phyloP scores from a whole-genome alignment of 2,888 invertebrate genomes.

The Coelinius sp. region DNA sequence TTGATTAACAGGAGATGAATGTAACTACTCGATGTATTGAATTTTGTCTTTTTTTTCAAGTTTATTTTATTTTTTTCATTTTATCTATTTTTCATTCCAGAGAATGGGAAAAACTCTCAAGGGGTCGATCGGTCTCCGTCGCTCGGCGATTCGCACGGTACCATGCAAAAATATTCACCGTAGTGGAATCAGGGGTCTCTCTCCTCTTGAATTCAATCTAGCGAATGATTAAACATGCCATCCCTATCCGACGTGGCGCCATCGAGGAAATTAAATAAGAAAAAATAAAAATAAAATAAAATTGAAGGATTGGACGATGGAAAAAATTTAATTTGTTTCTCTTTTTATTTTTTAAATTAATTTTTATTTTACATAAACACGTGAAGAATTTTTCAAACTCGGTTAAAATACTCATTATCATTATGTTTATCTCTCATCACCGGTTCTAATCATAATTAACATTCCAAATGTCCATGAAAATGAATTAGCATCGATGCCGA shows the following conservation, averaged over 20 bases:
- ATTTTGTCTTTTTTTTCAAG: not conserved
- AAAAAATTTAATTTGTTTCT: not conserved
- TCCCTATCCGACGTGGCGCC: constrained; percentile 44
- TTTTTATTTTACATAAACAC: not conserved
- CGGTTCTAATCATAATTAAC: constrained; percentile 17
- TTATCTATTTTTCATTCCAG: constrained; percentile 30
- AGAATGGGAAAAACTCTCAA: constrained; percentile 36
- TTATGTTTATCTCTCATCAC: not conserved
- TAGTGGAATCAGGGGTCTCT: constrained; percentile 39
- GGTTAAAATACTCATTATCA: not conserved
- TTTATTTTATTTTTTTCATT: not conserved
- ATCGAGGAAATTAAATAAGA: constrained; percentile 21
- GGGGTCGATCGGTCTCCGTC: constrained; percentile 43
- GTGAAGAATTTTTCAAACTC: not conserved
- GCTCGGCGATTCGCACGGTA: constrained; percentile 44
- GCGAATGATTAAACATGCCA: constrained; percentile 64
- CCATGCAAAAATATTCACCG: constrained; percentile 61
- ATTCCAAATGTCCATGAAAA: constrained; percentile 17
- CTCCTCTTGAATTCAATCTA: constrained; percentile 58
- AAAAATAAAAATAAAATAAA: not conserved
- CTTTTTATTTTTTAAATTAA: not conserved
- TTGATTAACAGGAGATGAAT: not conserved
- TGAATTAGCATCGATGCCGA: constrained; percentile 26
- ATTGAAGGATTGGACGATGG: not conserved
- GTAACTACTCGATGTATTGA: not conserved